These are phyloP conservation scores for Gryllus longicercus DNA, from an alignment of 2,888 invertebrate genomes.

Conservation along the genomic window DNA sequence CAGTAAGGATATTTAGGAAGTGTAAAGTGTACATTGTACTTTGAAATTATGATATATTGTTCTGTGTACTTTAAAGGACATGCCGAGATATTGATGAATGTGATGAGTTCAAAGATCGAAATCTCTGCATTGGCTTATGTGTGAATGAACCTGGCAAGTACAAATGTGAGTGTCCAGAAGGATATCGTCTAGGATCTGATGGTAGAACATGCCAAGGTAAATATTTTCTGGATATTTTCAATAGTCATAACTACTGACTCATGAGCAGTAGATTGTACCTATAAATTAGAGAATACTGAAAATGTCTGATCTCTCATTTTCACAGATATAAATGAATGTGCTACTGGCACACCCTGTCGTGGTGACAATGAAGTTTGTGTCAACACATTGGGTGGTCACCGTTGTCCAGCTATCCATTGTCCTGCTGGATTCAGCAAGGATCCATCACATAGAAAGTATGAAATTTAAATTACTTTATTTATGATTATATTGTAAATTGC, in stretches of 20 bases:
- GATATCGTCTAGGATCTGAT: conserved; percentile 72
- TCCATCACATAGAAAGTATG: conserved; percentile 74
- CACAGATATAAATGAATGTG: conserved; percentile 71
- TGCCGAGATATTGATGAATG: conserved; percentile 86
- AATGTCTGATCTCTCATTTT: conserved; percentile 30
- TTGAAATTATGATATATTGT: conserved; percentile 38
- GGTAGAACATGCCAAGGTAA: conserved; percentile 79
- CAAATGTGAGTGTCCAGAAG: conserved; percentile 72
- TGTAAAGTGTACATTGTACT: no score
- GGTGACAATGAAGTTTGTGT: conserved; percentile 76
- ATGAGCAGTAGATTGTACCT: no score
- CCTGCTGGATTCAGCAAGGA: conserved; percentile 81
- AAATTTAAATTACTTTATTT: no score
- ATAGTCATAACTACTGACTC: neutral
- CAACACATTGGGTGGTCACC: conserved; percentile 83
- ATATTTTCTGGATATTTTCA: neutral
- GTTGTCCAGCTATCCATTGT: conserved; percentile 82
- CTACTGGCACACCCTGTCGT: conserved; percentile 51
- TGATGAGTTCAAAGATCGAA: conserved; percentile 65
- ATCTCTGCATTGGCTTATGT: conserved; percentile 69
- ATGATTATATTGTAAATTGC: no score
- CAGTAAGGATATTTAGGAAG: no score
- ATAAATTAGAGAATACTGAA: no score
- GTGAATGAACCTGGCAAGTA: conserved; percentile 85
- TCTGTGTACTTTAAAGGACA: conserved; percentile 49